These are phyloP conservation scores for Hartigia nigra DNA, from an alignment of 2,888 invertebrate genomes.

Conservation along the genomic window DNA sequence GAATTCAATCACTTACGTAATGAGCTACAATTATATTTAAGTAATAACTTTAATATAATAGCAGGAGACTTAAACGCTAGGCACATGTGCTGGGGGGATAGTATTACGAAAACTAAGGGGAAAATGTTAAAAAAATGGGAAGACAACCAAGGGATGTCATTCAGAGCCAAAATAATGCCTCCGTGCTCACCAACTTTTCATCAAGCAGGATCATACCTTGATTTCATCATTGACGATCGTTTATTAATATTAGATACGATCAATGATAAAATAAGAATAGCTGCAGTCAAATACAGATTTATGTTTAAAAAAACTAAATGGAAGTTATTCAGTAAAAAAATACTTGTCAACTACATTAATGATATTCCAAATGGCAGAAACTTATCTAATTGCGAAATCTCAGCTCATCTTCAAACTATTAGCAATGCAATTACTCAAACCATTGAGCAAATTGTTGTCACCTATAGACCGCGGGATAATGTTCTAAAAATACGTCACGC, in stretches of 20 bases:
- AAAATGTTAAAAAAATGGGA: not conserved
- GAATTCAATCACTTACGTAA: not conserved
- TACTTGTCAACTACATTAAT: not conserved
- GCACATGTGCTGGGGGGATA: not conserved
- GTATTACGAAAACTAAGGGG: not conserved
- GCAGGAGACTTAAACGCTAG: not conserved
- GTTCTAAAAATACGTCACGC: not conserved
- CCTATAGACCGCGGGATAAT: not conserved
- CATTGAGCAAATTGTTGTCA: not conserved
- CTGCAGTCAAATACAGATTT: not conserved
- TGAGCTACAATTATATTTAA: not conserved
- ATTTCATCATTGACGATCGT: too few relatives aligned
- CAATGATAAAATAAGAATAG: too few relatives aligned
- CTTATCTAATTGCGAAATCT: not conserved
- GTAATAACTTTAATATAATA: not conserved
- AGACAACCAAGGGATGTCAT: not conserved
- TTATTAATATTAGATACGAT: too few relatives aligned
- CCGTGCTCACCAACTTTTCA: too few relatives aligned
- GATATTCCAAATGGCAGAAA: not conserved
- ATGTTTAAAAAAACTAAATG: not conserved
- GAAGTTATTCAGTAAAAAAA: not conserved
- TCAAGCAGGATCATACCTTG: too few relatives aligned
- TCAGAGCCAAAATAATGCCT: constrained; percentile 4
- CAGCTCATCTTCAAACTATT: not conserved
- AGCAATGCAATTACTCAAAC: not conserved